A percentile compares a stretch with the other conserved stretches of the same genome.
Evolutionary conservation across 2,113 vertebrate genomes (phyloP).

Genomic region (Spea multiplicata): DNA sequence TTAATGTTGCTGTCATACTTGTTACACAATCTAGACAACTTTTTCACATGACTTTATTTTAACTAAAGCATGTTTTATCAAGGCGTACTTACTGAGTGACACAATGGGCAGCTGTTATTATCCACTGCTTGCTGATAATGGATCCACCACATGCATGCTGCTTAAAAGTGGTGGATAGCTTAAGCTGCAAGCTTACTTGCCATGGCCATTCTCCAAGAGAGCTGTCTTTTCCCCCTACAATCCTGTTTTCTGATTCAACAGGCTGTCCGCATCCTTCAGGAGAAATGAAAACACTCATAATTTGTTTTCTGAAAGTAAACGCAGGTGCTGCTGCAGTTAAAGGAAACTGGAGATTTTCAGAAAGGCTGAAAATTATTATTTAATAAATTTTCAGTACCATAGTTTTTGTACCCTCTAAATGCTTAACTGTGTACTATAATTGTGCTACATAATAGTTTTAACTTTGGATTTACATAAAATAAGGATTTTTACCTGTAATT

Average conservation of each 20-base stretch:
- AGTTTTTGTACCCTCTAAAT: no score
- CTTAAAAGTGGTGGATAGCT: conserved; percentile 38
- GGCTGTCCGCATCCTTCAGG: conserved; percentile 59
- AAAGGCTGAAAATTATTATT: no score
- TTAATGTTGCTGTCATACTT: no score
- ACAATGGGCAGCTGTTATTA: conserved; percentile 73
- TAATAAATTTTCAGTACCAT: no score
- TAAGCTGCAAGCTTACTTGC: conserved; percentile 65
- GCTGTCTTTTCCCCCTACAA: conserved; percentile 64
- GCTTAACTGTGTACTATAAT: no score
- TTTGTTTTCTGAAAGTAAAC: no score
- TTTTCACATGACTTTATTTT: no score
- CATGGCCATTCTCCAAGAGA: conserved; percentile 68
- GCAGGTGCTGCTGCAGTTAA: no score
- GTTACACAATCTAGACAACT: no score
- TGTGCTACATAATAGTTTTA: no score
- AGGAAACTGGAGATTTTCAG: no score
- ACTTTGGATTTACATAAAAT: neutral
- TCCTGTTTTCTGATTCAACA: conserved; percentile 51
- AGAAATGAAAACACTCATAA: conserved; percentile 4
- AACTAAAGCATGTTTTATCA: neutral
- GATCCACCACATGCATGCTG: conserved; percentile 70
- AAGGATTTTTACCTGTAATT: conserved; percentile 53
- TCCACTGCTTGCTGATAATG: conserved; percentile 67
- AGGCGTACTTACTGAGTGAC: conserved; percentile 55